Percentiles rank a stretch among this genome's conserved stretches.
phyloP scores from a whole-genome alignment of 2,113 vertebrate species.

The Platysteira castanea region DNA sequence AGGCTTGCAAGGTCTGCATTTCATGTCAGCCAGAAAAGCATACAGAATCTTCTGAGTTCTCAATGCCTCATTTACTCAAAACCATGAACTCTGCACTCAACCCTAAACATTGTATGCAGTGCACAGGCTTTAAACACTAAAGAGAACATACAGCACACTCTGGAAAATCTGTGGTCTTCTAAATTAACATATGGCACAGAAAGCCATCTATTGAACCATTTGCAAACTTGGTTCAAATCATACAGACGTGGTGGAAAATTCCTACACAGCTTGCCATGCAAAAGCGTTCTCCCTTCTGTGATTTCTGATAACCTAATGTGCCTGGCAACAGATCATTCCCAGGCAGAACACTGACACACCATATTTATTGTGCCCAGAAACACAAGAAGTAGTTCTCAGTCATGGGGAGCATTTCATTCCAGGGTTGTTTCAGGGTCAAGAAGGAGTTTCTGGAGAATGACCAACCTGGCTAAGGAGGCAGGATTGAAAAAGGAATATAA shows the following conservation, averaged over 20 bases:
- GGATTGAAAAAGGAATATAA: background rate
- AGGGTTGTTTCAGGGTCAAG: background rate
- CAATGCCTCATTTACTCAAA: background rate
- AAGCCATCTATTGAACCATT: background rate
- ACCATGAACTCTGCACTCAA: background rate
- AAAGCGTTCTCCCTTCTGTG: background rate
- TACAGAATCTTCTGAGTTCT: background rate
- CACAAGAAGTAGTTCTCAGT: background rate
- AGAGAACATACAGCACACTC: background rate
- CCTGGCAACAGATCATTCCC: background rate
- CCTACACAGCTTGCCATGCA: background rate
- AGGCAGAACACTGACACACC: background rate
- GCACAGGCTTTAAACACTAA: background rate
- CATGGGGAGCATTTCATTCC: background rate
- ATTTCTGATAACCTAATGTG: background rate
- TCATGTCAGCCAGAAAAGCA: background rate
- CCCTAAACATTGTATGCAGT: background rate
- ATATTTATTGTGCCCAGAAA: background rate
- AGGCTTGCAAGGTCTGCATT: background rate
- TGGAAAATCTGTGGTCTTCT: background rate
- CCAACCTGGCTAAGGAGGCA: background rate
- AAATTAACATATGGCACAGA: background rate
- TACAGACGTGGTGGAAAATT: background rate
- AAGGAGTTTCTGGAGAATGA: background rate
- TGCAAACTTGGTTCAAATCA: background rate